These are phyloP conservation scores for Delphinus delphis DNA, from an alignment of 2,113 vertebrate genomes.

Conservation along the genomic window DNA sequence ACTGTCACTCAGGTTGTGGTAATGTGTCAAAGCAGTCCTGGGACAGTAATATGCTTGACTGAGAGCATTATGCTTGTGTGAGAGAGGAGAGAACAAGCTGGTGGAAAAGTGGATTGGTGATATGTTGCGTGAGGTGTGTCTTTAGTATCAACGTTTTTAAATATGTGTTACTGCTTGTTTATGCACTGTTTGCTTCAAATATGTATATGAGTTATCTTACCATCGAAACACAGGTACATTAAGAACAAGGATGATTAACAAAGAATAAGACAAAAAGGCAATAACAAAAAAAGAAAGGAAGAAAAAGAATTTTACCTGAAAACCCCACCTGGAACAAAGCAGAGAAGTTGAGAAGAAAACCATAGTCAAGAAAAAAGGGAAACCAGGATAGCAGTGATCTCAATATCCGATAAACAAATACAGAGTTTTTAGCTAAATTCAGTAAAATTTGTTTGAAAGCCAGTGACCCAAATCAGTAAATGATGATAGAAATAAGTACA, in stretches of 20 bases:
- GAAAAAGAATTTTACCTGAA: background rate
- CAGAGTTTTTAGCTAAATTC: background rate
- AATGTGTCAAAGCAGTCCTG: background rate
- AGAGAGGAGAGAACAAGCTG: background rate
- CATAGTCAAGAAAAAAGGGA: too few species aligned
- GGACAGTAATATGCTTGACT: background rate
- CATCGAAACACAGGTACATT: background rate
- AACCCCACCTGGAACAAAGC: background rate
- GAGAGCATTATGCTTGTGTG: background rate
- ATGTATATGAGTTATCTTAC: background rate
- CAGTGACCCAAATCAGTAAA: background rate
- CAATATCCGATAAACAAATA: background rate
- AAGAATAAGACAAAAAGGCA: background rate
- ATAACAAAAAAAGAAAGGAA: background rate
- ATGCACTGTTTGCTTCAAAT: background rate
- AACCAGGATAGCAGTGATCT: background rate
- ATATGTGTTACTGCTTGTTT: background rate
- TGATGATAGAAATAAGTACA: background rate
- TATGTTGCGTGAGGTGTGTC: too few species aligned
- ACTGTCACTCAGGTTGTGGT: background rate
- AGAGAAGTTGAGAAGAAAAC: background rate
- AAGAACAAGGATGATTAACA: background rate
- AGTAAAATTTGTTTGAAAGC: background rate
- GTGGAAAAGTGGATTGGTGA: background rate
- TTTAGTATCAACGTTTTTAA: background rate